phyloP scores from a whole-genome alignment of 2,797 vertebrate species.

The Phalloptychus januarius region DNA sequence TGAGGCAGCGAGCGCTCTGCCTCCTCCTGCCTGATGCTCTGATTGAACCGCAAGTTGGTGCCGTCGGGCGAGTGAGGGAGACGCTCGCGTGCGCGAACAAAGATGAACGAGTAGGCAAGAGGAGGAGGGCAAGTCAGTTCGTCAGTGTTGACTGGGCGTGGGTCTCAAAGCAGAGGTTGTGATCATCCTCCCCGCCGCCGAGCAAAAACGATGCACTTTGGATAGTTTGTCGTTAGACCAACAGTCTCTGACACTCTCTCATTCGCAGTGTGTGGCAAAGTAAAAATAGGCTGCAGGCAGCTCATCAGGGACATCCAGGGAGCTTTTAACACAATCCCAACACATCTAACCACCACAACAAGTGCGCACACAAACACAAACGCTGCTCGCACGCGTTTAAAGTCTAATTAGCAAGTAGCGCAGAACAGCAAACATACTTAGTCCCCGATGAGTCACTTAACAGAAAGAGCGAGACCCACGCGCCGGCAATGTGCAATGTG shows the following conservation, averaged over 20 bases:
- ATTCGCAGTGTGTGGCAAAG: slow-evolving; percentile 37
- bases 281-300: slow-evolving; percentile 33
- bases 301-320: slow-evolving; percentile 33
- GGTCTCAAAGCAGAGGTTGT: slow-evolving; percentile 7
- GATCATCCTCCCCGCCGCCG: neutral
- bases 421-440: slow-evolving; percentile 16
- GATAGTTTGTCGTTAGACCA: slow-evolving; percentile 12
- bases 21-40: slow-evolving; percentile 59
- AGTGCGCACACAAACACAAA: neutral
- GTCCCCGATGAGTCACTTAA: slow-evolving; percentile 20
- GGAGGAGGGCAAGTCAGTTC: slow-evolving; percentile 5
- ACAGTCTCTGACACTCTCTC: slow-evolving; percentile 12
- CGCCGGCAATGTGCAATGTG: neutral
- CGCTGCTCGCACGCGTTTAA: neutral
- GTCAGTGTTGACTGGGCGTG: slow-evolving; percentile 3
- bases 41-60: slow-evolving; percentile 54
- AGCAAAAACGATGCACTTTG: slow-evolving; percentile 3
- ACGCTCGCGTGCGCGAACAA: neutral
- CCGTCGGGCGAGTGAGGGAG: slow-evolving; percentile 16
- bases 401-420: slow-evolving; percentile 10
- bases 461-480: slow-evolving; percentile 11
- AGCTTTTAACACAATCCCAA: slow-evolving; percentile 43
- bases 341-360: slow-evolving; percentile 14
- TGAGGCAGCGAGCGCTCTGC: slow-evolving; percentile 53
- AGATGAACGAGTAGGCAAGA: slow-evolving; percentile 2